Evolutionary conservation across 2,888 invertebrate species (phyloP).

Genomic region (Scaptomyza tumidula): DNA sequence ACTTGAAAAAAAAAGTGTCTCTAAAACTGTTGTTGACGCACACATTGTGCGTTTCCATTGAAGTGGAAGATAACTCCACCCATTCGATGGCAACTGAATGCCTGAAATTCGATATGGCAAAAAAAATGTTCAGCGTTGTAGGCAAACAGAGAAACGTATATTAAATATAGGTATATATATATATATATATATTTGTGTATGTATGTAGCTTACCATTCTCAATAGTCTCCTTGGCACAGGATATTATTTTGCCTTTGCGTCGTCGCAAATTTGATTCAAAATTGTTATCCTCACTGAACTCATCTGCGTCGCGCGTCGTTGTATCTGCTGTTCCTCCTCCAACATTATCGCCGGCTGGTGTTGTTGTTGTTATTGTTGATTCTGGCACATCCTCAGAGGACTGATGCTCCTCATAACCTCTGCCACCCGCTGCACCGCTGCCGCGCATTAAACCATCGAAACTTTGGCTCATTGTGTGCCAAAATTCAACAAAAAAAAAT

Average conservation of each 20-base stretch:
- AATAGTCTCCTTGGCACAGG: constrained; percentile 85
- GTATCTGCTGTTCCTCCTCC: constrained; percentile 49
- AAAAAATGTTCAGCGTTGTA: constrained; percentile 10
- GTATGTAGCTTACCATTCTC: constrained; percentile 82
- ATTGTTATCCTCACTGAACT: constrained; percentile 83
- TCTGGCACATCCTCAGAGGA: constrained; percentile 83
- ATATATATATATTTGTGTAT: background rate
- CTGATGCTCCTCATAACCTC: constrained; percentile 77
- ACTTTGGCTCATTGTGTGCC: constrained; percentile 82
- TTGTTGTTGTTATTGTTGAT: constrained; percentile 64
- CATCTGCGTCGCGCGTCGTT: constrained; percentile 67
- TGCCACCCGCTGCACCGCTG: constrained; percentile 39
- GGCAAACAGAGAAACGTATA: background rate
- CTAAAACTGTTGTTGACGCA: no score
- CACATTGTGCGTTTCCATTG: background rate
- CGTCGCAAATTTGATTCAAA: constrained; percentile 84
- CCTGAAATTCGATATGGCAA: constrained; percentile 14
- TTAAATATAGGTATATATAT: background rate
- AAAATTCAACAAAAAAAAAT: constrained; percentile 13
- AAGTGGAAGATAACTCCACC: background rate
- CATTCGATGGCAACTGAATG: constrained; percentile 15
- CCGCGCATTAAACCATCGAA: constrained; percentile 81
- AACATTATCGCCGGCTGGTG: constrained; percentile 59
- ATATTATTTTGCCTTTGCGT: constrained; percentile 85
- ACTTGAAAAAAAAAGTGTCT: no score